Percentiles rank a stretch among this genome's conserved stretches.
These are phyloP conservation scores for Aphidius gifuensis DNA, from an alignment of 1,140 invertebrate species.

Conservation along the genomic window DNA sequence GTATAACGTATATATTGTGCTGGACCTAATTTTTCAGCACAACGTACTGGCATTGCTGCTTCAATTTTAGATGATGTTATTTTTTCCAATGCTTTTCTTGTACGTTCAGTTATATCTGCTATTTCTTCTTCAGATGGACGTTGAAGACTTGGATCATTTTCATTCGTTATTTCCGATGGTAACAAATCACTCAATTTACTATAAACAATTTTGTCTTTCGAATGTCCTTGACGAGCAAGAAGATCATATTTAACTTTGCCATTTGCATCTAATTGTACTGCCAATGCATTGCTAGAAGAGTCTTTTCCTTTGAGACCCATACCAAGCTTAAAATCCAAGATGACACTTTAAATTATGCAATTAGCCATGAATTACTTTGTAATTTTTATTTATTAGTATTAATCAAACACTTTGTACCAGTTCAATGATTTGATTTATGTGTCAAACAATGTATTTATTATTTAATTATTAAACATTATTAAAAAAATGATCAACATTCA, in stretches of 20 bases:
- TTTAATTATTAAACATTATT: too few relatives aligned
- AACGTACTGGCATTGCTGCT: slow-evolving; percentile 88
- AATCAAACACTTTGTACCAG: too few relatives aligned
- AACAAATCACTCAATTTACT: slow-evolving; percentile 92
- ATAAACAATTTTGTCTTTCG: slow-evolving; percentile 97
- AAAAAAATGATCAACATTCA: too few relatives aligned
- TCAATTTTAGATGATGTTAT: slow-evolving; percentile 86
- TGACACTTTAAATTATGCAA: too few relatives aligned
- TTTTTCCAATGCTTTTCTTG: slow-evolving; percentile 78
- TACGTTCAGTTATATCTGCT: slow-evolving; percentile 83
- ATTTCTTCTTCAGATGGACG: slow-evolving; percentile 84
- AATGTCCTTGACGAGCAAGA: slow-evolving; percentile 90
- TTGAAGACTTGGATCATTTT: slow-evolving; percentile 85
- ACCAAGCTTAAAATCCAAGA: slow-evolving; percentile 41
- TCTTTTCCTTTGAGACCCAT: slow-evolving; percentile 76
- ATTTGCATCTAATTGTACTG: slow-evolving; percentile 88
- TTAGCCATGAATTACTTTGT: too few relatives aligned
- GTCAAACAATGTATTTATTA: too few relatives aligned
- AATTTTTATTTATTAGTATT: too few relatives aligned
- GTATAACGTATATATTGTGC: slow-evolving; percentile 98
- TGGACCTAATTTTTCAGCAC: slow-evolving; percentile 85
- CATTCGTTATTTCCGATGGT: slow-evolving; percentile 87
- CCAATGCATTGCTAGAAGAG: slow-evolving; percentile 83
- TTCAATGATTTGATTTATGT: too few relatives aligned
- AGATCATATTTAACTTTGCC: slow-evolving; percentile 97